Conservation (phyloP, 1,140 invertebrate genomes). For the Drosophila teissieri region DNA sequence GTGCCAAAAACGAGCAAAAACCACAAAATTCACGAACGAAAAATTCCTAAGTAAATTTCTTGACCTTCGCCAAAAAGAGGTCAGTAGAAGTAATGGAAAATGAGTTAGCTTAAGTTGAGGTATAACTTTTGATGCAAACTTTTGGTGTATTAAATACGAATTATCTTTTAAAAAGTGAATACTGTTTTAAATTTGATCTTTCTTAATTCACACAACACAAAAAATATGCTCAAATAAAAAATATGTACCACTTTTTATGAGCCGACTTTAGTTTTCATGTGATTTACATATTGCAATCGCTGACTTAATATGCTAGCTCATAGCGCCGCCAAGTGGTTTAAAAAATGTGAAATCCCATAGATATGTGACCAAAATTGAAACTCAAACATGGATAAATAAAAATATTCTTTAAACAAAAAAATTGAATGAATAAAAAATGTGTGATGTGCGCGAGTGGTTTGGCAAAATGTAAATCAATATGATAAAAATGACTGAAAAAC, state of each 20-base stretch:
- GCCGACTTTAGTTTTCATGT: slow-evolving; percentile 21
- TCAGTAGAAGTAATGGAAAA: slow-evolving; percentile 43
- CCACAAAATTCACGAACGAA: slow-evolving; percentile 25
- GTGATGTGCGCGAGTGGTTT: neutral
- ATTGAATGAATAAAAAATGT: slow-evolving; percentile 11
- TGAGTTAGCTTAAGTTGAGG: neutral
- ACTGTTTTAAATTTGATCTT: too few species aligned
- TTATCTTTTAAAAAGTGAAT: too few species aligned
- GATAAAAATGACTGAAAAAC: slow-evolving; percentile 11
- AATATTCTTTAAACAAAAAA: slow-evolving; percentile 21
- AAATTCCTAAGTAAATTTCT: neutral
- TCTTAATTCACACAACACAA: neutral
- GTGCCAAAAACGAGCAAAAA: slow-evolving; percentile 55
- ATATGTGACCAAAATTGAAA: slow-evolving; percentile 45
- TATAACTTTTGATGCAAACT: neutral
- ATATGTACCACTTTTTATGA: neutral
- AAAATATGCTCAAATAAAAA: neutral
- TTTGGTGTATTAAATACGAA: too few species aligned
- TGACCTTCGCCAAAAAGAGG: slow-evolving; percentile 58
- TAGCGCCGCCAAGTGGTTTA: slow-evolving; percentile 7
- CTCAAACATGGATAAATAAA: slow-evolving; percentile 28
- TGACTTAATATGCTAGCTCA: slow-evolving; percentile 57
- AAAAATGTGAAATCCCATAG: slow-evolving; percentile 21
- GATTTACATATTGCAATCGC: slow-evolving; percentile 46
- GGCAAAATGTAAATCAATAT: slow-evolving; percentile 19